Evolutionary conservation across 2,888 invertebrate species (phyloP), one percentile per base, ranked within the genome.

Genomic region (Platycnemis pennipes): DNA sequence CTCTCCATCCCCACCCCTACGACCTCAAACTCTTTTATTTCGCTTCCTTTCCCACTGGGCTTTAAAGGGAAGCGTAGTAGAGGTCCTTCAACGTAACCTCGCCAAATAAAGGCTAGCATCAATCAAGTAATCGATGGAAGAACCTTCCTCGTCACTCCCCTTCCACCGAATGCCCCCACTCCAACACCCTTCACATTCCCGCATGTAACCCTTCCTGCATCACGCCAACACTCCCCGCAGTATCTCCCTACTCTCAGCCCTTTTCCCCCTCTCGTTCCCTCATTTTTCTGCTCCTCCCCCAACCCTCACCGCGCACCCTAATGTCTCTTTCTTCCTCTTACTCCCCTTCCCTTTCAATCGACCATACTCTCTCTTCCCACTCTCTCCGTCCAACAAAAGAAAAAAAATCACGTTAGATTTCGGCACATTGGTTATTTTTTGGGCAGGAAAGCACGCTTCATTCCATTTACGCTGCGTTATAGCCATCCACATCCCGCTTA

Each of bases 51-150:
- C n/a, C 37, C 37, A 0, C 56, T 42, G 22, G 53, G 89, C 53
- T 89, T 89, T 89, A 31, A 89, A 89, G 46, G 89, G 89, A 42
- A 89, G 13, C 26, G 56, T 89, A 46, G 46, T 42, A 56, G 89
- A 89, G 63, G 89, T 89, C 89, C 89, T 89, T 89, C 89, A 56
- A 42, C 89, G 89, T 89, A 69, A 63, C 56, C 63, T 63, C 91
- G 56, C 63, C 91, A 91, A 91, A 91, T 91, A 91, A 91, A 69
- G 63, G 56, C 56, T 89, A 56, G 42, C 91, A 91, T 91, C 91
- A 91, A 91, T 91, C 91, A 69, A 91, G 63, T 69, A 45, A 91
- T 91, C 91, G 63, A 91, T 91, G 44, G 42, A 8, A 56, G 56
- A 89, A 89, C 89, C 56, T 88, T n/a, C 89, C 63, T 42, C 56